Evolutionary conservation across 1,140 invertebrate genomes (phyloP).

Genomic region (Pogonomyrmex barbatus): DNA sequence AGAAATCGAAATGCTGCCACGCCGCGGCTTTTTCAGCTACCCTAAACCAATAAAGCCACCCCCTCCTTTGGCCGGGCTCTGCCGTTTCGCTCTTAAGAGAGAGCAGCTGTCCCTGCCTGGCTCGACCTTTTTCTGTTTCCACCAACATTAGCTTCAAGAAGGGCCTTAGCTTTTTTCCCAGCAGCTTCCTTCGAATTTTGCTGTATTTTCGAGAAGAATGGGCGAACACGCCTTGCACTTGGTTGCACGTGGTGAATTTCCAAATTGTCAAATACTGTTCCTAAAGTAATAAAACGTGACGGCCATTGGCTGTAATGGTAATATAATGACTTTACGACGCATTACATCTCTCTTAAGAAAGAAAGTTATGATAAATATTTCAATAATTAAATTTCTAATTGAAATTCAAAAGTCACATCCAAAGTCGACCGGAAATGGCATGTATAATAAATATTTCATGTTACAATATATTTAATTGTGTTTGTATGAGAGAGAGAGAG

Average conservation of each 20-base stretch:
- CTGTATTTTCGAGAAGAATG: not conserved
- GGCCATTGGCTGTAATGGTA: not conserved
- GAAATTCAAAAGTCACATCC: not conserved
- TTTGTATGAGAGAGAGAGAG: not conserved
- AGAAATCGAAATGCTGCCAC: slow-evolving; percentile 41
- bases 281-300: not conserved
- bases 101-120: slow-evolving; percentile 67
- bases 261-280: not conserved
- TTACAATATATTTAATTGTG: not conserved
- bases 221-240: not conserved
- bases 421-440: not conserved
- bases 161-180: not conserved
- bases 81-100: slow-evolving; percentile 68
- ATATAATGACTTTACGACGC: not conserved
- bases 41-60: slow-evolving; percentile 74
- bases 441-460: not conserved
- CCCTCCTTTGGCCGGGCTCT: slow-evolving; percentile 40
- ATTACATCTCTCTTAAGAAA: not conserved
- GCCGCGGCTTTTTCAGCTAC: slow-evolving; percentile 64
- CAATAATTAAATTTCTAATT: not conserved
- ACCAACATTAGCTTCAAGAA: slow-evolving; percentile 42
- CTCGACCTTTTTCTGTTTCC: slow-evolving; percentile 59
- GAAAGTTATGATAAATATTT: not conserved
- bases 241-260: not conserved
- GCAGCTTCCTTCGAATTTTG: slow-evolving; percentile 15